Evolutionary conservation across 1,140 invertebrate genomes (phyloP).

Genomic region (Cyclina sinensis): DNA sequence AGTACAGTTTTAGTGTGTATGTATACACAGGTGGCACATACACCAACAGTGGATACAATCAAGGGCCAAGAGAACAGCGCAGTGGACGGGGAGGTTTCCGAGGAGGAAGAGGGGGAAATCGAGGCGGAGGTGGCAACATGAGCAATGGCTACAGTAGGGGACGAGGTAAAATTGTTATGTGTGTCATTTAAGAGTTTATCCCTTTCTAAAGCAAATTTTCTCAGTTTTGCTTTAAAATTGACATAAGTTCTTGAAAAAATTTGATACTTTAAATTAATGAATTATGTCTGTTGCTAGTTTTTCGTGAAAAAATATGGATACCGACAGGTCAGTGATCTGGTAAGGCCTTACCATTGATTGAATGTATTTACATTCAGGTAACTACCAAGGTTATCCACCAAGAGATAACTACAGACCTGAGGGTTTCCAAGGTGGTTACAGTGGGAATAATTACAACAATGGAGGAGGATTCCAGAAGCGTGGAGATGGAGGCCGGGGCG

Average conservation of each 20-base stretch:
- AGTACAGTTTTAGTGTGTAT: background rate
- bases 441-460: constrained; percentile 63
- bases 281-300: no score
- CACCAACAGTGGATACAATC: constrained; percentile 48
- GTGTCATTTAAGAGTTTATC: no score
- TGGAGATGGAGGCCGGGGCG: constrained; percentile 67
- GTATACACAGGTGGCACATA: constrained; percentile 55
- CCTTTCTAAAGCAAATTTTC: no score
- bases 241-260: no score
- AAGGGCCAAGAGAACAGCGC: constrained; percentile 47
- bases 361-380: no score
- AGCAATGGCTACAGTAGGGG: constrained; percentile 61
- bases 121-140: constrained; percentile 70
- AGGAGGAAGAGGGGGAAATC: constrained; percentile 70
- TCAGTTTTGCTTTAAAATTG: no score
- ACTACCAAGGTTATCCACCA: constrained; percentile 70
- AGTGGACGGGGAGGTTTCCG: constrained; percentile 70
- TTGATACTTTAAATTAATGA: background rate
- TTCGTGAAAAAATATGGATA: no score
- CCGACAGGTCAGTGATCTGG: no score
- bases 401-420: constrained; percentile 75
- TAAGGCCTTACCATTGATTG: no score
- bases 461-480: constrained; percentile 74
- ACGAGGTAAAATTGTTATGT: no score
- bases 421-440: constrained; percentile 75